Evolutionary conservation across 2,888 invertebrate genomes (phyloP), one percentile per base, ranked within the genome.

Genomic region (Calliphora vomitoria): DNA sequence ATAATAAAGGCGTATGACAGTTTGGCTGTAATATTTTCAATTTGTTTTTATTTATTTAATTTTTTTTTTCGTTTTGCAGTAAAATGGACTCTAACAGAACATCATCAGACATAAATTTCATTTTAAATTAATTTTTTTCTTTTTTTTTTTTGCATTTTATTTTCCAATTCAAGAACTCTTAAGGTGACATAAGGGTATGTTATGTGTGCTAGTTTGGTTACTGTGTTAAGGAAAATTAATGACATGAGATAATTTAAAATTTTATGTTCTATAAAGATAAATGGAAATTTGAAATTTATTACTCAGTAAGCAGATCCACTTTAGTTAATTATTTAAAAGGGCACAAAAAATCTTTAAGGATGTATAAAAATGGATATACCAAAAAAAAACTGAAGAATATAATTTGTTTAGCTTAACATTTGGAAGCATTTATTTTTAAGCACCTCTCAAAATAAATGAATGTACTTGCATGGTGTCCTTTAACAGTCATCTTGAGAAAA

Each of bases 1-100:
- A 64, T 75, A 86, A 86, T 83, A 80, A 80, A 75, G 82, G 20
- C 75, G 69, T 82, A 62, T 64, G 78, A 82, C 72, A 68, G 68
- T 83, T 75, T 68, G 35, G n/a, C 18, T 74, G 84, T 60, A 60
- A 50, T 50, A 71, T 68, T 74, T 74, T 84, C 80, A 75, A 85
- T 85, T 64, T 80, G 10, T 69, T 80, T 75, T 83, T 83, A 83
- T 78, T 74, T 79, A 20, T 41, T n/a, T n/a, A n/a, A n/a, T n/a
- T n/a, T n/a, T 62, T 41, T 25, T 60, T 35, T 41, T 58, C 6
- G 35, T 75, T 50, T 50, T 50, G 15, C 4, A 60, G 18, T 6
- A 20, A 83, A 78, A 55, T 71, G 20, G 55, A 20, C 71, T 71
- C 6, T 38, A 53, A 18, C 75, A 53, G 41, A 76, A 69, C 15